Evolutionary conservation across 2,797 vertebrate genomes (phyloP).

Genomic region (Xenops minutus): DNA sequence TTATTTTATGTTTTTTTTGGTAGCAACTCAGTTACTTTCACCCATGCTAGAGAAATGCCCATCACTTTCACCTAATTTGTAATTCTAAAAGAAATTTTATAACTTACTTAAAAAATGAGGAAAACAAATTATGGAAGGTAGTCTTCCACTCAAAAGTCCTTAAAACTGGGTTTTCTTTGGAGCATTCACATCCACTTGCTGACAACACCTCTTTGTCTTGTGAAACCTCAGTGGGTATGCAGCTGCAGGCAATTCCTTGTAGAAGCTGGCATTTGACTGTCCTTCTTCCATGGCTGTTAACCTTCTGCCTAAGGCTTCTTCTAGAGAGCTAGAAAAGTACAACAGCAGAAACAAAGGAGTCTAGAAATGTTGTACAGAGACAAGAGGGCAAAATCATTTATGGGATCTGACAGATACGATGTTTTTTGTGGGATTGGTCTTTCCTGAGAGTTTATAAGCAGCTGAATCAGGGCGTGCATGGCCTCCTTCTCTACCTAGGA

Average conservation of each 20-base stretch:
- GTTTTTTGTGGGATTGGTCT: not conserved
- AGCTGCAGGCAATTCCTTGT: not conserved
- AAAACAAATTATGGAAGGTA: not conserved
- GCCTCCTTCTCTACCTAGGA: not conserved
- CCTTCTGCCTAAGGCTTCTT: not conserved
- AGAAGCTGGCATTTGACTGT: not conserved
- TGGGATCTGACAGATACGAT: not conserved
- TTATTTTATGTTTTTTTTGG: not conserved
- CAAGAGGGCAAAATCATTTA: not conserved
- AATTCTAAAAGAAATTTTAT: not conserved
- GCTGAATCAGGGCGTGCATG: rapidly evolving
- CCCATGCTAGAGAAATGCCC: not conserved
- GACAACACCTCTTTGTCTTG: not conserved
- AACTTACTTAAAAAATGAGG: not conserved
- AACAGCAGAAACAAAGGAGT: not conserved
- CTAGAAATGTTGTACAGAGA: not conserved
- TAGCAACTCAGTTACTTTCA: not conserved
- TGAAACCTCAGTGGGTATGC: not conserved
- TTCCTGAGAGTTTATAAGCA: not conserved
- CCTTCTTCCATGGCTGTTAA: not conserved
- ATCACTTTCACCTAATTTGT: not conserved
- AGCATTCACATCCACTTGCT: not conserved
- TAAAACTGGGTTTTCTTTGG: not conserved
- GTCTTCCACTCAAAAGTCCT: not conserved
- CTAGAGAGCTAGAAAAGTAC: not conserved